Conservation (phyloP, 1,140 invertebrate species). For the Eupeodes corollae region DNA sequence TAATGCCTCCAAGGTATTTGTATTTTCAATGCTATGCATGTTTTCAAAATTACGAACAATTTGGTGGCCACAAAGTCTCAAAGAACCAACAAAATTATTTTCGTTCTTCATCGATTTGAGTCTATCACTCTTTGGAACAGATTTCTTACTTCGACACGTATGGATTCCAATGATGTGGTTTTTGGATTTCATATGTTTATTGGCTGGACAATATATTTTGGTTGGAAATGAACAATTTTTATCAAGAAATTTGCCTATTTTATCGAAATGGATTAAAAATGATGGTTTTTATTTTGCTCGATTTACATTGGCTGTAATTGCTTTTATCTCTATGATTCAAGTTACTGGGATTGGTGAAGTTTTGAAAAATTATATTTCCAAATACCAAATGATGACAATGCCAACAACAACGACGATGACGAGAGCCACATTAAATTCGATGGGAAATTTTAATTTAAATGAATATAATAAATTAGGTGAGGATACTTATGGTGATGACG, state of each 20-base stretch:
- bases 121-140: conserved; percentile 7
- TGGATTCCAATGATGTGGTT: conserved; percentile 9
- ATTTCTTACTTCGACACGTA: conserved; percentile 8
- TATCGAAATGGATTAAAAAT: conserved; percentile 6
- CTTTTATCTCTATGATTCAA: conserved; percentile 2
- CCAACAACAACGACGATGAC: too few relatives aligned
- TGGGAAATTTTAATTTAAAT: too few relatives aligned
- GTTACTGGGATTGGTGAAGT: too few relatives aligned
- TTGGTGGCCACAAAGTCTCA: conserved; percentile 2
- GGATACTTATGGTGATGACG: too few relatives aligned
- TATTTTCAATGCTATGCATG: conserved; percentile 5
- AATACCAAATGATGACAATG: too few relatives aligned
- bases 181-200: conserved; percentile 8
- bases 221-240: conserved; percentile 4
- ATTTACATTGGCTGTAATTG: conserved; percentile 3
- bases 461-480: too few relatives aligned
- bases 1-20: conserved; percentile 6
- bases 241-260: conserved; percentile 2
- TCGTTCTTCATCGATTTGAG: conserved; percentile 7
- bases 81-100: conserved; percentile 1
- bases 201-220: conserved; percentile 2
- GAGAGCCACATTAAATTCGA: too few relatives aligned
- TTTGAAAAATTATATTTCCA: too few relatives aligned
- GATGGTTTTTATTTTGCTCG: conserved; percentile 7
- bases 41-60: conserved; percentile 8